Percentiles rank a stretch among this genome's conserved stretches.
These are phyloP conservation scores for Tanytarsus gracilentus DNA, from an alignment of 2,888 invertebrate species.

Conservation along the genomic window DNA sequence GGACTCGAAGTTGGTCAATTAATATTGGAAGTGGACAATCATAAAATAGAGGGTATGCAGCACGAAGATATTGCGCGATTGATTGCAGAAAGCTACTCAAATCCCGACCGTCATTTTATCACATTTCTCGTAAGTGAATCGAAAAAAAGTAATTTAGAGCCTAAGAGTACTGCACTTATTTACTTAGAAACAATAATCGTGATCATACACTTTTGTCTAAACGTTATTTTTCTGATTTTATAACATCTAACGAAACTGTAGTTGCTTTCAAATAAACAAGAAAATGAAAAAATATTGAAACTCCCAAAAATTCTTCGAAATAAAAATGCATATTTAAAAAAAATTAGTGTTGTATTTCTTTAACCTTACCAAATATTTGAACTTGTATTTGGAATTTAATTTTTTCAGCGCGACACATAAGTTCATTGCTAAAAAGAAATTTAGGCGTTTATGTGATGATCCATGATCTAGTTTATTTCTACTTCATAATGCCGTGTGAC, in stretches of 20 bases:
- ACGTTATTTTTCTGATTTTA: conserved; percentile 27
- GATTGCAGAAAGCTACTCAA: conserved; percentile 27
- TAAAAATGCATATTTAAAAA: too few species aligned
- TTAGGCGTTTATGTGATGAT: too few species aligned
- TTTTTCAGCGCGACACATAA: too few species aligned
- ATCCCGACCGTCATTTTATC: conserved; percentile 22
- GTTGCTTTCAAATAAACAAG: conserved; percentile 10
- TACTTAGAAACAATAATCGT: conserved; percentile 27
- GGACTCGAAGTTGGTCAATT: conserved; percentile 29
- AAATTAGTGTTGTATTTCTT: too few species aligned
- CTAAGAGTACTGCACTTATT: conserved; percentile 18
- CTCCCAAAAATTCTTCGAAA: background rate
- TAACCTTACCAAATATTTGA: too few species aligned
- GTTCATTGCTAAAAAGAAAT: too few species aligned
- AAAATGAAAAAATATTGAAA: background rate
- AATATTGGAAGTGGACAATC: conserved; percentile 27
- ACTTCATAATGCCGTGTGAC: too few species aligned
- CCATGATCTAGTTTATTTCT: too few species aligned
- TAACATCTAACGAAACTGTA: conserved; percentile 26
- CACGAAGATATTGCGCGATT: conserved; percentile 23
- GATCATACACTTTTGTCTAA: conserved; percentile 28
- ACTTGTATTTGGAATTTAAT: too few species aligned
- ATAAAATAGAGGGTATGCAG: conserved; percentile 27
- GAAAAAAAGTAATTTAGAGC: conserved; percentile 25
- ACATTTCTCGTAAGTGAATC: conserved; percentile 22